phyloP scores from a whole-genome alignment of 2,113 vertebrate species.

The Calonectris borealis region DNA sequence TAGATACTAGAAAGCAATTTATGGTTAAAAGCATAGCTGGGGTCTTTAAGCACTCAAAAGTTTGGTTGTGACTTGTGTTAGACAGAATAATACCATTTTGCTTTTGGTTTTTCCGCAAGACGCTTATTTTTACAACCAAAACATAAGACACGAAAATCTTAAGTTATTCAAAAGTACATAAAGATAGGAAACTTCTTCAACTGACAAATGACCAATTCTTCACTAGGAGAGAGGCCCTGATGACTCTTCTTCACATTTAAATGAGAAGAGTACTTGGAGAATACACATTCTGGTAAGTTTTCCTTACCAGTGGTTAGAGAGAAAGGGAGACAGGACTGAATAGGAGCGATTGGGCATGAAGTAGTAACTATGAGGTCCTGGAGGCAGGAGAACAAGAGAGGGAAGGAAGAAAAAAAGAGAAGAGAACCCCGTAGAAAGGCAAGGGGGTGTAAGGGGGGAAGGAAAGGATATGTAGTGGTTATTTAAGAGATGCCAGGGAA shows the following conservation, averaged over 20 bases:
- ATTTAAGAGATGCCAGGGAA: constrained; percentile 26
- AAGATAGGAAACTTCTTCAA: constrained; percentile 21
- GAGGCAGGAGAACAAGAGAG: constrained; percentile 11
- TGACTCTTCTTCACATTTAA: constrained; percentile 45
- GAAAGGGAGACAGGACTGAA: neutral
- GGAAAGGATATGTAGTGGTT: neutral
- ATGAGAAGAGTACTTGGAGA: constrained; percentile 33
- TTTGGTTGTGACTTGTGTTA: neutral
- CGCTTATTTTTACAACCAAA: neutral
- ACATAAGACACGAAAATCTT: neutral
- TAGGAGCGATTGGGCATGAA: constrained; percentile 41
- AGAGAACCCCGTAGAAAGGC: constrained; percentile 29
- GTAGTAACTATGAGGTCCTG: constrained; percentile 48
- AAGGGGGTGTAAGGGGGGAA: neutral
- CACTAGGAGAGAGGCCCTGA: neutral
- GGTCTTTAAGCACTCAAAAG: neutral
- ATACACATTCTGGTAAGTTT: constrained; percentile 46
- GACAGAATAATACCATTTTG: neutral
- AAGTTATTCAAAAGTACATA: neutral
- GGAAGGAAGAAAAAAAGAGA: constrained; percentile 33
- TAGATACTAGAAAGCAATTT: neutral
- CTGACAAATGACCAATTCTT: constrained; percentile 30
- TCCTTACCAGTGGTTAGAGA: constrained; percentile 26
- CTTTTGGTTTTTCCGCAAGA: neutral
- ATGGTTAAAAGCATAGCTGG: neutral